These are phyloP conservation scores for Drosophila buzzatii DNA, from an alignment of 2,888 invertebrate genomes.

Conservation along the genomic window DNA sequence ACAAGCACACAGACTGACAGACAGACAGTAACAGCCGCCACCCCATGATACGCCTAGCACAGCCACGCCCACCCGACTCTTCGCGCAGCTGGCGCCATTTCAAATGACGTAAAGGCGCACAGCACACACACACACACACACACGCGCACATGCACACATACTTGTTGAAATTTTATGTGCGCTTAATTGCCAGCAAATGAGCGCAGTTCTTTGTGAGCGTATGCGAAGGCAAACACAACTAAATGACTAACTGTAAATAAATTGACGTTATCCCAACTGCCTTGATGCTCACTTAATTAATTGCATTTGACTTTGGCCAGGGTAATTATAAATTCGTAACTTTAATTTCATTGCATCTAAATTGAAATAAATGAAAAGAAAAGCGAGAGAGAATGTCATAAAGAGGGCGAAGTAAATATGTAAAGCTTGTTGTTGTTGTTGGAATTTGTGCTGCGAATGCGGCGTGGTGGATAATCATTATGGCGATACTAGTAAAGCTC, in stretches of 20 bases:
- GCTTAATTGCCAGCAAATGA: slow-evolving; percentile 78
- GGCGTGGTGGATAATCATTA: slow-evolving; percentile 55
- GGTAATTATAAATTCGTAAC: slow-evolving; percentile 55
- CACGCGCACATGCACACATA: slow-evolving; percentile 16
- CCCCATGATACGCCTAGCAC: slow-evolving; percentile 15
- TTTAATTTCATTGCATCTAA: slow-evolving; percentile 38
- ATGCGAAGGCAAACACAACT: slow-evolving; percentile 58
- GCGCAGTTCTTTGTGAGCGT: slow-evolving; percentile 52
- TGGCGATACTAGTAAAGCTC: slow-evolving; percentile 69
- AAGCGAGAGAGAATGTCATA: slow-evolving; percentile 18
- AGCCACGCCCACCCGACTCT: slow-evolving; percentile 27
- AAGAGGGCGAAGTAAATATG: slow-evolving; percentile 15
- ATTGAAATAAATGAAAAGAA: slow-evolving; percentile 29
- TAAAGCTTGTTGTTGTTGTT: background rate
- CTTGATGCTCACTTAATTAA: slow-evolving; percentile 69
- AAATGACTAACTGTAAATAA: slow-evolving; percentile 75
- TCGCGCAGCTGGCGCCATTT: slow-evolving; percentile 51
- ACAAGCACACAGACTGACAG: slow-evolving; percentile 17
- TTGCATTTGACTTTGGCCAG: slow-evolving; percentile 56
- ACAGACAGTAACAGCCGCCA: slow-evolving; percentile 33
- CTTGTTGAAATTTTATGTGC: slow-evolving; percentile 59
- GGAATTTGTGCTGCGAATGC: slow-evolving; percentile 10
- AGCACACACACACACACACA: slow-evolving; percentile 11
- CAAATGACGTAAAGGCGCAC: slow-evolving; percentile 45
- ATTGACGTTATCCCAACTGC: slow-evolving; percentile 34